Conservation (phyloP, 2,113 vertebrate genomes). For the Thinocorus orbignyianus region DNA sequence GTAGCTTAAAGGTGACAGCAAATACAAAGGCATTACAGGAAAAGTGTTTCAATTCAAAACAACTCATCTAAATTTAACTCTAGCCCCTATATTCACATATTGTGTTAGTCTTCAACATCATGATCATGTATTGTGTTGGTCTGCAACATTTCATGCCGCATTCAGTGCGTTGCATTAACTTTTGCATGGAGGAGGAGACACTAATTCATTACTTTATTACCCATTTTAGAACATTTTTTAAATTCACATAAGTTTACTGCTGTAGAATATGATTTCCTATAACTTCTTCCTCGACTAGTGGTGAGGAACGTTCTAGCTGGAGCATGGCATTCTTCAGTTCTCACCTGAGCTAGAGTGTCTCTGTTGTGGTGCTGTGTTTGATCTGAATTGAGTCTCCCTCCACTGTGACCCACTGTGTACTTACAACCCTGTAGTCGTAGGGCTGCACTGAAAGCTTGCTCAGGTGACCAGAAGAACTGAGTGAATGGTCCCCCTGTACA, state of each 20-base stretch:
- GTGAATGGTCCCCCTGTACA: rapidly evolving
- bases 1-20: background rate
- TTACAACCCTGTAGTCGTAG: background rate
- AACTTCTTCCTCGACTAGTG: background rate
- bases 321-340: background rate
- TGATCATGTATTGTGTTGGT: rapidly evolving
- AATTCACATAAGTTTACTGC: background rate
- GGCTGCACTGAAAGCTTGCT: background rate
- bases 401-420: background rate
- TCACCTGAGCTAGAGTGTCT: background rate
- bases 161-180: background rate
- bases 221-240: background rate
- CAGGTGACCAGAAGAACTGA: background rate
- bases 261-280: background rate
- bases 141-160: background rate
- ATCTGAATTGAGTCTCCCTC: background rate
- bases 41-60: background rate
- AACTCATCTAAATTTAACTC: background rate
- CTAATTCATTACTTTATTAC: background rate
- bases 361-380: background rate
- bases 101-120: background rate
- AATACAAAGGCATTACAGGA: background rate
- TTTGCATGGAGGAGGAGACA: background rate
- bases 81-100: background rate
- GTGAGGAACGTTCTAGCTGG: background rate